phyloP scores from a whole-genome alignment of 2,797 vertebrate species.

The Notolabrus celidotus region DNA sequence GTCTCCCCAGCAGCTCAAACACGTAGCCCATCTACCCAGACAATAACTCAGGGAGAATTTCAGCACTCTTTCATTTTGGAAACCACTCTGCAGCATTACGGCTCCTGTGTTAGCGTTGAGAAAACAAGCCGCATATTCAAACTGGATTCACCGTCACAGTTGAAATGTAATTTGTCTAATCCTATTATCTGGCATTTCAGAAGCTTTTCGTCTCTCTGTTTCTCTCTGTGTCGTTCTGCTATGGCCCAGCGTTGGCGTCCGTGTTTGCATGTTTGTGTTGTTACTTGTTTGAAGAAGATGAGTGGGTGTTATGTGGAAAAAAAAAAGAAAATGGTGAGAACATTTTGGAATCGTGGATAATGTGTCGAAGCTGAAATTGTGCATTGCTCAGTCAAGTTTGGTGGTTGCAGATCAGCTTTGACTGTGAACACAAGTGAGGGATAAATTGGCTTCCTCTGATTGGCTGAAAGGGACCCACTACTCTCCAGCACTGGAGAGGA shows the following conservation, averaged over 20 bases:
- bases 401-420: too few species aligned
- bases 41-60: constrained; percentile 17
- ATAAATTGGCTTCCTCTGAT: too few species aligned
- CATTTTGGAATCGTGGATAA: constrained; percentile 18
- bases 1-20: constrained; percentile 3
- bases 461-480: neutral
- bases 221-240: constrained; percentile 39
- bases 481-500: neutral
- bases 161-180: constrained; percentile 83
- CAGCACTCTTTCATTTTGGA: constrained; percentile 37
- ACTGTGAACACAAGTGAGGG: too few species aligned
- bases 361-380: constrained; percentile 14
- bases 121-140: constrained; percentile 62
- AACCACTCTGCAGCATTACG: constrained; percentile 18
- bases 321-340: constrained; percentile 18
- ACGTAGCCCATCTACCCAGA: neutral
- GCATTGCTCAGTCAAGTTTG: too few species aligned
- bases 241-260: constrained; percentile 27
- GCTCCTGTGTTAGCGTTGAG: constrained; percentile 26
- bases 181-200: constrained; percentile 73
- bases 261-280: constrained; percentile 13
- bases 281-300: neutral
- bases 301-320: constrained; percentile 41
- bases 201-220: constrained; percentile 64
- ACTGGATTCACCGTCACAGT: constrained; percentile 73